Evolutionary conservation across 92 coral and sea anemone species (phyloP), one percentile per base, ranked within the genome.

Genomic region (Parazoanthus atlanticus): DNA sequence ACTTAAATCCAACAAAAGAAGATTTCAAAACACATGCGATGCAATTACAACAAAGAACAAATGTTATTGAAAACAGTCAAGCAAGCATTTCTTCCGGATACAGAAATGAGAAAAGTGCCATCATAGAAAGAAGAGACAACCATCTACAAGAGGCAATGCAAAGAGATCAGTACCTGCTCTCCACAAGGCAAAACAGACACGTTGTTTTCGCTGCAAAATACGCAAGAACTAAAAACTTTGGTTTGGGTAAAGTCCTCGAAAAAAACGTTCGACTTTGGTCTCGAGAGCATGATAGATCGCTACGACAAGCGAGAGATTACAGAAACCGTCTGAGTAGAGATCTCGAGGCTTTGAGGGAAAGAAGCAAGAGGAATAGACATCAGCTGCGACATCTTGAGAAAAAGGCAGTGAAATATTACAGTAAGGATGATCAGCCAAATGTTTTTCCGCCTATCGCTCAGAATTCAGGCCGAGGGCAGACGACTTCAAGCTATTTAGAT

Each of bases 121-220:
- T 31, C 43, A 11, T 78, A 10, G 89, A 92, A 71, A 85, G 74
- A 32, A 46, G 70, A n/a, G 88, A 86, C 29, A 67, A 49, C 28
- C 64, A 77, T 72, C 61, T 88, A 3, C 91, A 84, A 79, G 96
- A 94, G n/a, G 76, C 81, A 2, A 79, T 92, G 70, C 90, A 78
- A 34, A 70, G 97, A 29, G 95, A 93, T 36, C 93, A 91, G 13
- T 89, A 85, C 36, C 9, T 89, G 5, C 74, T 91, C 32, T 89
- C 93, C 12, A 80, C 86, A 69, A 81, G 93, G 74, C 91, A 91
- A 15, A 91, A 91, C 75, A 86, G 88, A 74, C 90, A 89, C 64
- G 19, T 91, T 89, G 93, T 89, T 8, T 89, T 84, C 66, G 93
- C 93, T 8, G 93, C 91, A 13, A 91, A 91, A 69, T 85, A 79